A percentile compares a stretch with the other conserved stretches of the same genome.
Evolutionary conservation across 2,113 vertebrate species (phyloP).

Genomic region (Thymallus thymallus): DNA sequence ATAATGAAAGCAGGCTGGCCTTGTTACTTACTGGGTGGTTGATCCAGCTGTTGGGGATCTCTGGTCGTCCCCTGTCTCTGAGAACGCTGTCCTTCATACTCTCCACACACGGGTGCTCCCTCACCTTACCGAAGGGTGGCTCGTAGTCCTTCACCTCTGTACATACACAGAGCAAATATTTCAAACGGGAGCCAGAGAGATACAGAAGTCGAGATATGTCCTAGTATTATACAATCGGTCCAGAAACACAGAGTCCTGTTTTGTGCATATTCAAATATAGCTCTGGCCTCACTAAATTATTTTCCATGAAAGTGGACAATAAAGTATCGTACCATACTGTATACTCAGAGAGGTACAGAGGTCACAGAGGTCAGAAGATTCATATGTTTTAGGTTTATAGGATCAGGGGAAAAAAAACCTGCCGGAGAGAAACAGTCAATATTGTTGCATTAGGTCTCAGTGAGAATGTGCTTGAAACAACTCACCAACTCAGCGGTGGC

Average conservation of each 20-base stretch:
- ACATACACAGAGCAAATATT: constrained; percentile 31
- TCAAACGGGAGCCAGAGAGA: not conserved
- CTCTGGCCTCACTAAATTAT: too few relatives aligned
- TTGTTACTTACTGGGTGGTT: constrained; percentile 82
- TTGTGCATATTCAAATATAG: too few relatives aligned
- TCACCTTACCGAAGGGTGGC: constrained; percentile 92
- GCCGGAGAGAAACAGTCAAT: constrained; percentile 44
- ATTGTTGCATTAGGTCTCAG: constrained; percentile 34
- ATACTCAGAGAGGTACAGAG: not conserved
- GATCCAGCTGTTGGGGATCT: constrained; percentile 90
- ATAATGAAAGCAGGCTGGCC: not conserved
- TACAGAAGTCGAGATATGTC: not conserved
- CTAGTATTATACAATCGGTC: not conserved
- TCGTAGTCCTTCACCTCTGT: constrained; percentile 95
- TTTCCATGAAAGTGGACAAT: too few relatives aligned
- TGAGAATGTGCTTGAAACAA: constrained; percentile 29
- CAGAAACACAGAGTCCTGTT: not conserved
- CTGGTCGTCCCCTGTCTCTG: constrained; percentile 87
- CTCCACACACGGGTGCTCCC: constrained; percentile 94
- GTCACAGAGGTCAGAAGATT: not conserved
- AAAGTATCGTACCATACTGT: not conserved
- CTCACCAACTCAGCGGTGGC: constrained; percentile 36
- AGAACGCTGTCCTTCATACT: constrained; percentile 99
- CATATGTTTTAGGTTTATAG: not conserved
- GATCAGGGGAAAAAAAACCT: too few relatives aligned